Conservation (phyloP, 2,113 vertebrate species). For the Nanorana parkeri region DNA sequence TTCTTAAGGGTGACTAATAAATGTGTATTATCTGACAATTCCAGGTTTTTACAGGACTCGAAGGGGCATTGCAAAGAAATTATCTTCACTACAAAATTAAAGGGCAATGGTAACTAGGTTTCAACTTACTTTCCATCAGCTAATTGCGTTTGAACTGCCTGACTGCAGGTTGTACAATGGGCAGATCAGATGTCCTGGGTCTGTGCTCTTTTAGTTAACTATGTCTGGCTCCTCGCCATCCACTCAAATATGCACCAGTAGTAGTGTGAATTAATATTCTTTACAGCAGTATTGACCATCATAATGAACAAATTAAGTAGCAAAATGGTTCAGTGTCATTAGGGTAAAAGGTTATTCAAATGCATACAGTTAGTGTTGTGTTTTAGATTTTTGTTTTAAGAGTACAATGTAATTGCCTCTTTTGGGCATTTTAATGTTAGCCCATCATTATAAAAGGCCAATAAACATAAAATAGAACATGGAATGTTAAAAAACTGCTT, state of each 20-base stretch:
- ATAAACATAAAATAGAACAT: too few relatives aligned
- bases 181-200: conserved; percentile 39
- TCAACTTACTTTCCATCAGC: conserved; percentile 69
- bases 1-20: conserved; percentile 41
- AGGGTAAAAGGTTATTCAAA: neutral
- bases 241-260: conserved; percentile 1
- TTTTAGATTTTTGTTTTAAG: neutral
- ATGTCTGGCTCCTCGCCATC: conserved; percentile 9
- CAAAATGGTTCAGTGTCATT: neutral
- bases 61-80: conserved; percentile 28
- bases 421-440: neutral
- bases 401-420: neutral
- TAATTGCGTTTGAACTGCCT: conserved; percentile 53
- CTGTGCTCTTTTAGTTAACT: neutral
- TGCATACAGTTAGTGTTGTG: neutral
- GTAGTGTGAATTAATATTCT: neutral
- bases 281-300: neutral
- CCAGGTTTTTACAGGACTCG: conserved; percentile 6
- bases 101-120: conserved; percentile 61
- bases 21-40: conserved; percentile 28
- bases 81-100: conserved; percentile 56
- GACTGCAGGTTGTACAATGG: conserved; percentile 1
- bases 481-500: too few relatives aligned
- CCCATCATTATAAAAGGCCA: too few relatives aligned
- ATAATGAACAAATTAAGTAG: neutral